Conservation (phyloP, 2,113 vertebrate genomes). For the Salvelinus fontinalis region DNA sequence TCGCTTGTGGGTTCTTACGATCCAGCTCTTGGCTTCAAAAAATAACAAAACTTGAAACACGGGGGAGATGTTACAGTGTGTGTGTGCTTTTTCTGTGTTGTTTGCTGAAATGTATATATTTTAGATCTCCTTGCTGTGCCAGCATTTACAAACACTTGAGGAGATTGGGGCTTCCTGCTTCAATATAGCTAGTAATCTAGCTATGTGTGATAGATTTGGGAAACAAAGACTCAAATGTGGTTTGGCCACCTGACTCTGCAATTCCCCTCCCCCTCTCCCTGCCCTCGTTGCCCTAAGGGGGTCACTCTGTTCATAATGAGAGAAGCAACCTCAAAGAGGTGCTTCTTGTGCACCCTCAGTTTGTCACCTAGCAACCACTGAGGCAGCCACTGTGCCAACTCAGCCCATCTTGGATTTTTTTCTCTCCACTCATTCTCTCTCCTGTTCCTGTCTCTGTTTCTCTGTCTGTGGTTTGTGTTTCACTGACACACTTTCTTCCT, state of each 20-base stretch:
- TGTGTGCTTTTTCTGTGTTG: constrained; percentile 11
- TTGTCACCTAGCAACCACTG: constrained; percentile 60
- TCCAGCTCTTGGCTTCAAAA: constrained; percentile 1
- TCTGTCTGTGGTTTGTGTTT: background rate
- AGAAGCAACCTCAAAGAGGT: constrained; percentile 51
- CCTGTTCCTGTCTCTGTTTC: background rate
- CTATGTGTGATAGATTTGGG: too few relatives aligned
- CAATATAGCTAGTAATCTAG: background rate
- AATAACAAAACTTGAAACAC: constrained; percentile 10
- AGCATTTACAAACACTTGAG: constrained; percentile 46
- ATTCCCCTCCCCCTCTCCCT: background rate
- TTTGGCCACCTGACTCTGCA: background rate
- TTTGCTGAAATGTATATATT: constrained; percentile 24
- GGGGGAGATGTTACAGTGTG: constrained; percentile 24
- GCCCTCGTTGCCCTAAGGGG: background rate
- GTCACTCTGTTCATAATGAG: constrained; percentile 23
- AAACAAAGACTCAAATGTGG: background rate
- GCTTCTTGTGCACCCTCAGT: constrained; percentile 56
- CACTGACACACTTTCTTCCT: constrained; percentile 8
- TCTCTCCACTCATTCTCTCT: background rate
- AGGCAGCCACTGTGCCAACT: constrained; percentile 40
- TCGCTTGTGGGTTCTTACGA: constrained; percentile 3
- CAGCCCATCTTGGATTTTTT: constrained; percentile 26
- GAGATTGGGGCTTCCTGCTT: background rate
- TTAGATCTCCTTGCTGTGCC: constrained; percentile 28